These are phyloP conservation scores for Pteropus rufus DNA, from an alignment of 2,797 vertebrate genomes.

Conservation along the genomic window DNA sequence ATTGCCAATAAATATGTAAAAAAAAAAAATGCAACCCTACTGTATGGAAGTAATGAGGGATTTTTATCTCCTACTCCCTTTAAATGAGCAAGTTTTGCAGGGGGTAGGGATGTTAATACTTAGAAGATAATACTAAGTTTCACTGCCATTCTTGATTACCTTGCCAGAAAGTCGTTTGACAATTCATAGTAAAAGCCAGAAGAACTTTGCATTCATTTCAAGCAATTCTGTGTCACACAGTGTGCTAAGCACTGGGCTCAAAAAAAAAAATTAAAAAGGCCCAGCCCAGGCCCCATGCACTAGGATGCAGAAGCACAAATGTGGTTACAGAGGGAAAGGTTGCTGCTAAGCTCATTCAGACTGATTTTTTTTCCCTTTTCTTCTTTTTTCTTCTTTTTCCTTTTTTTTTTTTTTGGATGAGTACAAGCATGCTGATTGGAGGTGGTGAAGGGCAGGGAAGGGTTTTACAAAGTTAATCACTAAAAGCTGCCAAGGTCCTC, in stretches of 20 bases:
- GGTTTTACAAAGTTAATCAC: conserved; percentile 16
- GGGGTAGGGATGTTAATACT: background rate
- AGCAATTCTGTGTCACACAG: background rate
- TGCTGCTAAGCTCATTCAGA: background rate
- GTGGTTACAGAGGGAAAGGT: background rate
- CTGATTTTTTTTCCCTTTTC: background rate
- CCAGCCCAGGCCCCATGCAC: background rate
- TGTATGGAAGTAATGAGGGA: background rate
- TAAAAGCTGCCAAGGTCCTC: conserved; percentile 33
- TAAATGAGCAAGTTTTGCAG: background rate
- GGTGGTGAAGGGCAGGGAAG: background rate
- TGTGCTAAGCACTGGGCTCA: background rate
- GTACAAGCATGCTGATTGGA: background rate
- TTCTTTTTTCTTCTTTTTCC: no score
- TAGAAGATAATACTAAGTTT: background rate
- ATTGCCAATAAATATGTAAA: background rate
- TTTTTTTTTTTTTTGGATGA: background rate
- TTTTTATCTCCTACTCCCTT: background rate
- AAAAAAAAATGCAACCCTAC: background rate
- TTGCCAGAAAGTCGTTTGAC: background rate
- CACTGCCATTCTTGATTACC: background rate
- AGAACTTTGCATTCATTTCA: background rate
- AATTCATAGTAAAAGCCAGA: background rate
- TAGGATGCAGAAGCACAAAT: background rate
- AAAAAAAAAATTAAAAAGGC: background rate